A percentile compares a stretch with the other conserved stretches of the same genome.
These are phyloP conservation scores for Stramonita haemastoma DNA, from an alignment of 2,888 invertebrate species.

Conservation along the genomic window DNA sequence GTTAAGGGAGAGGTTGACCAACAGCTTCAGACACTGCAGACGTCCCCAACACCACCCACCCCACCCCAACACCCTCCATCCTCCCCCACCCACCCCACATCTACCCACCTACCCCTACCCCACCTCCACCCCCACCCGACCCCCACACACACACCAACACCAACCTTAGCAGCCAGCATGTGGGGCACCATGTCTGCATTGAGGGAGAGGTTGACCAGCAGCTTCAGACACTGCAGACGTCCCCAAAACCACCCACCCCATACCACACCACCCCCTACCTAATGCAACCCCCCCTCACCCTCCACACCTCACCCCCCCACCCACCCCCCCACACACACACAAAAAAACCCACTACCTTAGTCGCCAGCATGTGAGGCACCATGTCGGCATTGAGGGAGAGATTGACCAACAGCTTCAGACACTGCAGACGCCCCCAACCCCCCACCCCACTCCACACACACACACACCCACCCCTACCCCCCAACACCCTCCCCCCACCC, in stretches of 20 bases:
- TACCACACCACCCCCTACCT: background rate
- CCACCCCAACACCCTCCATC: no score
- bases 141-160: background rate
- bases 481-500: background rate
- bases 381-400: constrained; percentile 81
- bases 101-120: no score
- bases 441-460: no score
- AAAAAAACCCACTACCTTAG: constrained; percentile 79
- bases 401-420: constrained; percentile 81
- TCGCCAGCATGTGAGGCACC: constrained; percentile 81
- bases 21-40: constrained; percentile 80
- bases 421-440: constrained; percentile 80
- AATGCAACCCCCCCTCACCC: background rate
- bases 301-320: no score
- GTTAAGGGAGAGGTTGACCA: constrained; percentile 82
- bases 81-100: no score
- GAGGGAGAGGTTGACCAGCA: constrained; percentile 82
- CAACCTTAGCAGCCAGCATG: constrained; percentile 81
- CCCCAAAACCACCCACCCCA: no score
- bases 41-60: no score
- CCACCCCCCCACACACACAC: background rate
- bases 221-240: constrained; percentile 80
- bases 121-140: no score
- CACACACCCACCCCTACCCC: background rate
- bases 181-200: constrained; percentile 82